Conservation (phyloP, 2,888 invertebrate species). For the Drosophila infuscata region DNA sequence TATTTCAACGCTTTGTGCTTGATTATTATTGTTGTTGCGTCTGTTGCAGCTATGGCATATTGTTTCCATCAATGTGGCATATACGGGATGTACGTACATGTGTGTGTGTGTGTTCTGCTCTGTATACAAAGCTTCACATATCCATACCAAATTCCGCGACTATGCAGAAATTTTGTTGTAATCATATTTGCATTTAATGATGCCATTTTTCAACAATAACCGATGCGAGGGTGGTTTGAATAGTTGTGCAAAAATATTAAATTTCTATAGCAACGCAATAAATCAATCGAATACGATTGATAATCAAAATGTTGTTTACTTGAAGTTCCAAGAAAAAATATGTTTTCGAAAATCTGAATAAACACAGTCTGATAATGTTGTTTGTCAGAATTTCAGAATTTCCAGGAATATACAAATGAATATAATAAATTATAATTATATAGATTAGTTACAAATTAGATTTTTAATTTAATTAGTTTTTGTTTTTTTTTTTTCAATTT, state of each 20-base stretch:
- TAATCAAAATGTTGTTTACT: background rate
- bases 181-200: slow-evolving; percentile 18
- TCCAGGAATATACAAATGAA: background rate
- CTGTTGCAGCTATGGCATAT: slow-evolving; percentile 49
- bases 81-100: background rate
- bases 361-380: background rate
- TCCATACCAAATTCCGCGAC: slow-evolving; percentile 36
- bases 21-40: slow-evolving; percentile 34
- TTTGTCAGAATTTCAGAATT: background rate
- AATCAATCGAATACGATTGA: background rate
- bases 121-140: slow-evolving; percentile 24
- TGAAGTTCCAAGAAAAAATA: background rate
- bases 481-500: background rate
- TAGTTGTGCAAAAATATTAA: background rate
- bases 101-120: slow-evolving; percentile 41
- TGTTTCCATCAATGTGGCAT: slow-evolving; percentile 51
- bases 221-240: slow-evolving; percentile 6
- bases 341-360: background rate
- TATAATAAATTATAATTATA: background rate
- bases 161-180: slow-evolving; percentile 43
- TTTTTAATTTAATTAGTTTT: slow-evolving; percentile 11
- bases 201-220: slow-evolving; percentile 26
- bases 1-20: slow-evolving; percentile 47
- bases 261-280: background rate
- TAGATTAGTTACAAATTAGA: background rate